These are phyloP conservation scores for Mizuhopecten yessoensis DNA, from an alignment of 1,140 invertebrate species.

Conservation along the genomic window DNA sequence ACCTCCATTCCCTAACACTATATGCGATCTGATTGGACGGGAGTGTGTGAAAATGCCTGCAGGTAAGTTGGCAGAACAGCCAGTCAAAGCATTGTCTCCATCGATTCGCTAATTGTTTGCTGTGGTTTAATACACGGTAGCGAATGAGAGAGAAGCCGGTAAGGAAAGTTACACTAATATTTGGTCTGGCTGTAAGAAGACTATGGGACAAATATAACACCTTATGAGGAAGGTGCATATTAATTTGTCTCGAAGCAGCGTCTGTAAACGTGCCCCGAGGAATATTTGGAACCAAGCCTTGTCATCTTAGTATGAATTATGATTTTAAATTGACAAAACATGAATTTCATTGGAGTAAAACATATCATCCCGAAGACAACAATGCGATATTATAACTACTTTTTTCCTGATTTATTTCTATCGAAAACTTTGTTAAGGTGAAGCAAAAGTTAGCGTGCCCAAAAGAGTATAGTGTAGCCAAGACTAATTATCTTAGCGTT, in stretches of 20 bases:
- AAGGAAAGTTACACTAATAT: not conserved
- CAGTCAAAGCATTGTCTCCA: not conserved
- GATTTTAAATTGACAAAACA: too few species aligned
- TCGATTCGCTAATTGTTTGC: not conserved
- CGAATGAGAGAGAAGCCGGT: not conserved
- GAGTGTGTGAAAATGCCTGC: conserved; percentile 3
- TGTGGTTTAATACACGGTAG: not conserved
- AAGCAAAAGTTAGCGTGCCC: too few species aligned
- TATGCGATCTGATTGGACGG: not conserved
- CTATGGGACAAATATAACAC: not conserved
- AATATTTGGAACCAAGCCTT: not conserved
- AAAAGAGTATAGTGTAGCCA: too few species aligned
- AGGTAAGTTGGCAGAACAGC: not conserved
- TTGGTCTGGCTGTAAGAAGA: not conserved
- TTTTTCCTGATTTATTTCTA: too few species aligned
- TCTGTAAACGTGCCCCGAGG: not conserved
- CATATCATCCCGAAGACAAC: too few species aligned
- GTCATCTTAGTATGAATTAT: not conserved
- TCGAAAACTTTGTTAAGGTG: too few species aligned
- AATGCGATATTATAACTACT: too few species aligned
- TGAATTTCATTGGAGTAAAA: too few species aligned
- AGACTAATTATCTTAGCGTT: too few species aligned
- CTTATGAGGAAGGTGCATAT: not conserved
- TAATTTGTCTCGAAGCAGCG: not conserved
- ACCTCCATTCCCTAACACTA: not conserved